phyloP scores from a whole-genome alignment of 2,797 vertebrate genomes.

The Heteromormyrus szaboi region DNA sequence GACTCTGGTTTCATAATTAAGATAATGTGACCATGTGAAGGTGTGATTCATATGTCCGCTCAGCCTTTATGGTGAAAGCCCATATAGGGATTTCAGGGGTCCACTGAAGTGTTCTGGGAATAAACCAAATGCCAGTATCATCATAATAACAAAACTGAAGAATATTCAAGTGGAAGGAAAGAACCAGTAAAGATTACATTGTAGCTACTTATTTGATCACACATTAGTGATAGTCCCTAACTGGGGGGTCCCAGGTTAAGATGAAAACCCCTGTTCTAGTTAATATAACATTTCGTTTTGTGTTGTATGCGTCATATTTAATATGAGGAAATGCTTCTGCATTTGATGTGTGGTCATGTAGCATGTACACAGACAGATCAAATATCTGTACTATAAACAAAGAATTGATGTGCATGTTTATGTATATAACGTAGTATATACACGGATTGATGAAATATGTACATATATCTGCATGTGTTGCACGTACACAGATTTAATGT shows the following conservation, averaged over 20 bases:
- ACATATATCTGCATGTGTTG: background rate
- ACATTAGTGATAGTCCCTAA: background rate
- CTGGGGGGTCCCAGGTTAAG: background rate
- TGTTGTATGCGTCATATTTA: background rate
- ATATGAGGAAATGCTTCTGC: background rate
- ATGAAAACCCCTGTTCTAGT: background rate
- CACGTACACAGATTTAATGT: background rate
- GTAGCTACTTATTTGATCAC: background rate
- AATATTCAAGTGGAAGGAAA: background rate
- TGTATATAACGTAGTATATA: background rate
- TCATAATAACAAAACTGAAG: background rate
- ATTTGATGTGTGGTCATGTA: background rate
- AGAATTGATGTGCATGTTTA: background rate
- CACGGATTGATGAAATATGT: background rate
- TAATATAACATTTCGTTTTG: background rate
- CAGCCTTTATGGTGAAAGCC: background rate
- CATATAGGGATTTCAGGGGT: background rate
- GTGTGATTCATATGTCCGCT: conserved; percentile 50
- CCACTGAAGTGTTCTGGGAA: background rate
- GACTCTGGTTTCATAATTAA: conserved; percentile 27
- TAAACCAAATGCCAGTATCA: background rate
- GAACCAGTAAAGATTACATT: background rate
- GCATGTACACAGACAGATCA: background rate
- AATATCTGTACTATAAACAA: background rate
- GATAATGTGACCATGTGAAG: conserved; percentile 34